Evolutionary conservation across 1,140 invertebrate genomes (phyloP).

Genomic region (Tetranychus cinnabarinus): DNA sequence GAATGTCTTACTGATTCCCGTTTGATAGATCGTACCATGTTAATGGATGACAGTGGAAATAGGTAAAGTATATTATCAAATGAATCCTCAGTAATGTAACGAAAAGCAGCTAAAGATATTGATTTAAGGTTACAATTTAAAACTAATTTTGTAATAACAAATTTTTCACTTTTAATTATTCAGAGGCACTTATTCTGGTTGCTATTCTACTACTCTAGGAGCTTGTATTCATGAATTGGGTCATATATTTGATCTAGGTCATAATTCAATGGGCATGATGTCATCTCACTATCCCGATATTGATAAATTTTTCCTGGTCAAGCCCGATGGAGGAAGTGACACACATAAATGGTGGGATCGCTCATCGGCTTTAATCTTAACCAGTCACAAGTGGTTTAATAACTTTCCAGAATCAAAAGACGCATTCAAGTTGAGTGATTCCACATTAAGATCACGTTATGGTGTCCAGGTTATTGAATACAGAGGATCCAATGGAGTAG

Average conservation of each 20-base stretch:
- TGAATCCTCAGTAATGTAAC: slow-evolving; percentile 7
- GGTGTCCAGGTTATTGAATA: not conserved
- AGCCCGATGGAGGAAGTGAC: not conserved
- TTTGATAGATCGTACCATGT: slow-evolving; percentile 35
- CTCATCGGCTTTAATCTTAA: not conserved
- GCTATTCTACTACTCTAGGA: slow-evolving; percentile 70
- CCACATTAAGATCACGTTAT: not conserved
- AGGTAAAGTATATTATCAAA: slow-evolving; percentile 8
- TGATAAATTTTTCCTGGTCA: not conserved
- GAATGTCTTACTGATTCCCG: slow-evolving; percentile 30
- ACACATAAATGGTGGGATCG: not conserved
- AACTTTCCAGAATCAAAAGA: not conserved
- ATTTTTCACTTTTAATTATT: not conserved
- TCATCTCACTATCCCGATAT: not conserved
- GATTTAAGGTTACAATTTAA: too few species aligned
- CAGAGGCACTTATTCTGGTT: slow-evolving; percentile 54
- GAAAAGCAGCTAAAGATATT: too few species aligned
- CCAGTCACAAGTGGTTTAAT: not conserved
- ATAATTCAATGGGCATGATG: slow-evolving; percentile 20
- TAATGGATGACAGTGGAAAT: slow-evolving; percentile 71
- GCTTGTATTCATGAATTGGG: slow-evolving; percentile 81
- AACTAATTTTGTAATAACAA: not conserved
- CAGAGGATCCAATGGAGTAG: not conserved
- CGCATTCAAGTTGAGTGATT: not conserved
- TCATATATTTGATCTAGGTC: slow-evolving; percentile 79